Conservation (phyloP, 1,140 invertebrate genomes). For the Papilio polyxenes region DNA sequence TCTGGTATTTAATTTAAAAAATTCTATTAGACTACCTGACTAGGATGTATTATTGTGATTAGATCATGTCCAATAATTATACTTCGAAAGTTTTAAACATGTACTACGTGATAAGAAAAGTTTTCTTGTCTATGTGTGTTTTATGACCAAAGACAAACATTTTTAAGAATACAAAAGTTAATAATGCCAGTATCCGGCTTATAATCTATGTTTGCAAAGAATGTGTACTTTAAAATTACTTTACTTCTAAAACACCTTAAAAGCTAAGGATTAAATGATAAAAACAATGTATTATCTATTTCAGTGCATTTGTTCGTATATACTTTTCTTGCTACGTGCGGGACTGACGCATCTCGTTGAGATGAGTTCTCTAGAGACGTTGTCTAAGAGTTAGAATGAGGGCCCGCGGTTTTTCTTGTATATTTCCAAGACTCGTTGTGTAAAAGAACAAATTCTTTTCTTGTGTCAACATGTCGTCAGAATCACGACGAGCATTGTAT, state of each 20-base stretch:
- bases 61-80: background rate
- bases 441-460: slow-evolving; percentile 22
- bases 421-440: slow-evolving; percentile 20
- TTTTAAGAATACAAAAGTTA: background rate
- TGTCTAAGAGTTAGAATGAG: slow-evolving; percentile 23
- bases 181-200: background rate
- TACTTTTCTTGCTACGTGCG: background rate
- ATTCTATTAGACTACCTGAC: too few relatives aligned
- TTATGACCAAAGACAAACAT: background rate
- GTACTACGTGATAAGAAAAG: background rate
- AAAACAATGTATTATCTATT: background rate
- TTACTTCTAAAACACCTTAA: background rate
- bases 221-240: too few relatives aligned
- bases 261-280: background rate
- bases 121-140: background rate
- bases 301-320: background rate
- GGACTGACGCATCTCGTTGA: slow-evolving; percentile 6
- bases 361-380: slow-evolving; percentile 20
- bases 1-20: too few relatives aligned
- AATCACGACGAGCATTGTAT: slow-evolving; percentile 2
- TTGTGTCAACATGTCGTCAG: slow-evolving; percentile 20
- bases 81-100: background rate
- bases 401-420: slow-evolving; percentile 19
- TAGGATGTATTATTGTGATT: background rate
- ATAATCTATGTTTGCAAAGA: background rate